phyloP scores from a whole-genome alignment of 2,797 vertebrate species.

The Mallotus villosus region DNA sequence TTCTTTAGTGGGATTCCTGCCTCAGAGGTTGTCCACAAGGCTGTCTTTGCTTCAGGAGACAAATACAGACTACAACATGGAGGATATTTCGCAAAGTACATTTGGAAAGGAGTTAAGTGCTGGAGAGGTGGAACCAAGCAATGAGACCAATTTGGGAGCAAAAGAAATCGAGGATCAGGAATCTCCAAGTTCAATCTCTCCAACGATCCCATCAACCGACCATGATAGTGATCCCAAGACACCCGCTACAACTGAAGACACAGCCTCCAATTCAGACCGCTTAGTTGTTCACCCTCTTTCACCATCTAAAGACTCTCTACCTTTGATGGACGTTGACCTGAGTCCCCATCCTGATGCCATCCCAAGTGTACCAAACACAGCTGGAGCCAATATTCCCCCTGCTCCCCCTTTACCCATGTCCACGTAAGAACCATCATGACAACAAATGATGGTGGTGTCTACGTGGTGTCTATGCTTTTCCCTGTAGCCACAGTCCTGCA shows the following conservation, averaged over 20 bases:
- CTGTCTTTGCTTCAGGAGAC: constrained; percentile 54
- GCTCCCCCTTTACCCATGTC: constrained; percentile 26
- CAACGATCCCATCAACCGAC: background rate
- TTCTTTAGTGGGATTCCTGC: constrained; percentile 63
- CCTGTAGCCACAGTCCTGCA: background rate
- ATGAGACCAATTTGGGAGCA: constrained; percentile 10
- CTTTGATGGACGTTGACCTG: constrained; percentile 37
- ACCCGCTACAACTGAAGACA: background rate
- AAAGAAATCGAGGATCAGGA: constrained; percentile 13
- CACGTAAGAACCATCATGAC: background rate
- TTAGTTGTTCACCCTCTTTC: background rate
- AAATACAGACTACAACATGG: constrained; percentile 48
- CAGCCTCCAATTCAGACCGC: background rate
- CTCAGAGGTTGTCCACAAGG: constrained; percentile 60
- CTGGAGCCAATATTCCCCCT: constrained; percentile 1
- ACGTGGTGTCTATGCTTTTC: too few species aligned
- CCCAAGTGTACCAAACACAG: background rate
- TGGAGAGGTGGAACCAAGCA: constrained; percentile 23
- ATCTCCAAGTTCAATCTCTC: background rate
- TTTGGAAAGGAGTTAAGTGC: constrained; percentile 27
- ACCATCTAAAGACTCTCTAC: background rate
- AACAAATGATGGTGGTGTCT: background rate
- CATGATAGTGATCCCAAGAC: background rate
- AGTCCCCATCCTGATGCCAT: constrained; percentile 12
- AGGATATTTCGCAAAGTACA: constrained; percentile 38